Conservation (phyloP, 92 coral and sea anemone species). For the Zoanthus gigantus region DNA sequence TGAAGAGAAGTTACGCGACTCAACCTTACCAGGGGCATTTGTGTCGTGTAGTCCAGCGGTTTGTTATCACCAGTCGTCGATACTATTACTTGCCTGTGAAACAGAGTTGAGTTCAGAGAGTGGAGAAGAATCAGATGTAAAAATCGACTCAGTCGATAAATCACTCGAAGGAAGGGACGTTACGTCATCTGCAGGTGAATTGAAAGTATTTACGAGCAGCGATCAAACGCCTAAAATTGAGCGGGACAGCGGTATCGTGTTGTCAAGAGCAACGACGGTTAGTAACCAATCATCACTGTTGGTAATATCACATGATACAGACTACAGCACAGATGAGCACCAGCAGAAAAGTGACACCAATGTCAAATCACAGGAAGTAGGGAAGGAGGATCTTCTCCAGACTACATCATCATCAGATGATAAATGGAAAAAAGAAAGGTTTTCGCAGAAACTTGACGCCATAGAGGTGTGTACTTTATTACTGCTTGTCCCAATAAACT, state of each 20-base stretch:
- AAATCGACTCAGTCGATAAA: background rate
- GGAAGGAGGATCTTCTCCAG: background rate
- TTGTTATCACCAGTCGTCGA: constrained; percentile 20
- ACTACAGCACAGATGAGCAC: background rate
- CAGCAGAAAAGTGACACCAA: background rate
- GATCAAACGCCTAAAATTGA: background rate
- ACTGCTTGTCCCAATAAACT: background rate
- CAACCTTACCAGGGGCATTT: too few species aligned
- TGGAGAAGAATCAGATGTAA: background rate
- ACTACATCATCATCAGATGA: background rate
- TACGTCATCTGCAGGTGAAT: background rate
- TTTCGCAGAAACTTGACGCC: background rate
- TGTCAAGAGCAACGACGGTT: constrained; percentile 17
- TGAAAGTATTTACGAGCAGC: background rate
- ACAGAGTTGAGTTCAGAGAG: constrained; percentile 27
- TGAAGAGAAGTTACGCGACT: too few species aligned
- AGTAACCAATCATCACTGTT: constrained; percentile 32
- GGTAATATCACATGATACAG: constrained; percentile 36
- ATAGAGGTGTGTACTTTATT: background rate
- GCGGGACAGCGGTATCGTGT: constrained; percentile 18
- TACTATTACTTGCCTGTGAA: constrained; percentile 19
- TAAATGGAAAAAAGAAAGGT: background rate
- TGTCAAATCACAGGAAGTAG: background rate
- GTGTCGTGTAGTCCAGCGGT: background rate
- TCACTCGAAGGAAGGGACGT: background rate